Evolutionary conservation across 1,140 invertebrate species (phyloP).

Genomic region (Ditylenchus dipsaci): DNA sequence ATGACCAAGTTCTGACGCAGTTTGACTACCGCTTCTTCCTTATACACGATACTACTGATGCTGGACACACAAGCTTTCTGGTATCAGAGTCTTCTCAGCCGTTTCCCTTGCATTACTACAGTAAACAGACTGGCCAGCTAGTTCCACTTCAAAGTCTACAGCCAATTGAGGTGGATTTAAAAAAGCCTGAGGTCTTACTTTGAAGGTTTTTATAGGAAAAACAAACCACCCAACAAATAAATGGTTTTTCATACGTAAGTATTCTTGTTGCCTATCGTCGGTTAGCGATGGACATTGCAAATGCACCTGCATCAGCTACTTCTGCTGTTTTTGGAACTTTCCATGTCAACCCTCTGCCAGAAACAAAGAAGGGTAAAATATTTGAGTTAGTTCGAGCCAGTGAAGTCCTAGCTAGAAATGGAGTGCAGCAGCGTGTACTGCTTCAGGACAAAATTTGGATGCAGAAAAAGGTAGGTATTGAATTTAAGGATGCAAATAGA

Average conservation of each 20-base stretch:
- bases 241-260: neutral
- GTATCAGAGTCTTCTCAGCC: neutral
- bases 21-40: conserved; percentile 12
- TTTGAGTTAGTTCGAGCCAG: neutral
- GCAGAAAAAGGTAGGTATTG: neutral
- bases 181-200: neutral
- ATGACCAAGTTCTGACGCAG: neutral
- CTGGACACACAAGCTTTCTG: neutral
- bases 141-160: neutral
- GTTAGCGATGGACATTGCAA: neutral
- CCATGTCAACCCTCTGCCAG: neutral
- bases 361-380: neutral
- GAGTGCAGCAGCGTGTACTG: neutral
- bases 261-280: neutral
- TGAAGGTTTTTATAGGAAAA: conserved; percentile 4
- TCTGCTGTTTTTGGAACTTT: conserved; percentile 3
- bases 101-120: conserved; percentile 7
- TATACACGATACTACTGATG: neutral
- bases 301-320: neutral
- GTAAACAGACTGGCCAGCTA: neutral
- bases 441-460: neutral
- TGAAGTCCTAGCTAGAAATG: neutral
- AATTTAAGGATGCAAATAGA: no score
- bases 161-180: neutral
- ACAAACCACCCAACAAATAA: neutral